Base-by-base conservation (phyloP, 2,888 invertebrate genomes). In the Chrysina gloriosa region DNA sequence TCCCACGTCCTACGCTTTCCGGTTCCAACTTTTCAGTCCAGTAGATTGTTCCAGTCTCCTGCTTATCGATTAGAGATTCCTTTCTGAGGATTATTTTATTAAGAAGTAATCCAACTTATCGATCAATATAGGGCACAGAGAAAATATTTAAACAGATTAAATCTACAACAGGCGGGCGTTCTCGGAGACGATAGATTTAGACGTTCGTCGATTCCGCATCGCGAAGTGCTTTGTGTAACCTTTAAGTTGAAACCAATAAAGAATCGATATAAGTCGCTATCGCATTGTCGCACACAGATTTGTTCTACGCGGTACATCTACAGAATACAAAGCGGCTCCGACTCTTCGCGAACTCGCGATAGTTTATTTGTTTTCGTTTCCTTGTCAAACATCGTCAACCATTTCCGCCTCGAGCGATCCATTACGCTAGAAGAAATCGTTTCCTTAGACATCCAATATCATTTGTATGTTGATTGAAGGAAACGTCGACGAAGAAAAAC, bases 341-440 rank as follows among this genome's bases (percentile, higher is more conserved):
- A 27, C 25, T 9, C 48, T 39, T 42, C 14, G 42, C 16, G 23
- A 25, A 58, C 25, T 58, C 25, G 23, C 58, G 21, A 58, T 42
- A 42, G 58, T 52, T 31, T 25, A 48, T 56, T 56, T 58, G 25
- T 58, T 42, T 58, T 58, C 27, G 4, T 58, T 39, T 42, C 14
- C 42, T 58, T 27, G 42, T 58, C 58, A 42, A 58, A 58, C 42
- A 42, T 42, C 14, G 42, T 42, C 58, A 58, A 58, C 25, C 58
- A 25, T 27, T 58, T 58, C 58, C 58, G 58, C 39, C 42, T 25
- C 25, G 34, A 42, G 39, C 58, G 42, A 58, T 58, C 58, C 42
- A 58, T 58, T 58, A 25, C 58, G 39, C 39, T 14, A 58, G 27
- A 58, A 39, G 58, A 58, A 58, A 58, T 58, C 39, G 42, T 58